phyloP scores from a whole-genome alignment of 2,113 vertebrate genomes.

The Daubentonia madagascariensis region DNA sequence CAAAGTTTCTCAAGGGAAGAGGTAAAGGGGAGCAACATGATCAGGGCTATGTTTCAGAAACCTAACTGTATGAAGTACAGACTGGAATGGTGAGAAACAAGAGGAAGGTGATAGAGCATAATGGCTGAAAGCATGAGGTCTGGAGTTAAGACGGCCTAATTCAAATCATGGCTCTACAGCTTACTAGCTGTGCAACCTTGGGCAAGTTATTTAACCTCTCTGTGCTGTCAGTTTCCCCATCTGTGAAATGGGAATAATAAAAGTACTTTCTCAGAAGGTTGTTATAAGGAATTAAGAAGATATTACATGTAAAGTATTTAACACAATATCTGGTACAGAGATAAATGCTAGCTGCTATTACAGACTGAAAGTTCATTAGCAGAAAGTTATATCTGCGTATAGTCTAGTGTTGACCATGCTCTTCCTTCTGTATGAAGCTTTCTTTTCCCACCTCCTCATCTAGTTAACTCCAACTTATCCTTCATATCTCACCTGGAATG shows the following conservation, averaged over 20 bases:
- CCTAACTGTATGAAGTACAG: neutral
- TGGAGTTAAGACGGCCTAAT: neutral
- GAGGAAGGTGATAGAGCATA: neutral
- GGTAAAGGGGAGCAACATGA: neutral
- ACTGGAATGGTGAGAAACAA: neutral
- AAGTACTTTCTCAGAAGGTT: neutral
- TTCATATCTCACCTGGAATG: neutral
- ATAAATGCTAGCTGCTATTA: neutral
- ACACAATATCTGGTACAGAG: neutral
- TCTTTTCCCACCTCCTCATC: neutral
- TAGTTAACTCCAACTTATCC: neutral
- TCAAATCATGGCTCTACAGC: neutral
- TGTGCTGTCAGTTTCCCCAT: neutral
- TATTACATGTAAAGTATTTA: neutral
- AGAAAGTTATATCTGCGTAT: neutral
- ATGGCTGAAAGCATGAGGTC: neutral
- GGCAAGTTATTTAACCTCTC: neutral
- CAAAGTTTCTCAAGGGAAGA: neutral
- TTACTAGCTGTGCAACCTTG: neutral
- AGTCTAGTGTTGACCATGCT: neutral
- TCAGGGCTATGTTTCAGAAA: neutral
- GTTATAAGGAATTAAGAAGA: neutral
- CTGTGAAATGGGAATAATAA: conserved; percentile 23
- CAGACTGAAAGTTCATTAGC: neutral
- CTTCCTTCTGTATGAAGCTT: neutral